Base-by-base conservation (phyloP, 1,140 invertebrate species). In the Xylocopa sonorina region DNA sequence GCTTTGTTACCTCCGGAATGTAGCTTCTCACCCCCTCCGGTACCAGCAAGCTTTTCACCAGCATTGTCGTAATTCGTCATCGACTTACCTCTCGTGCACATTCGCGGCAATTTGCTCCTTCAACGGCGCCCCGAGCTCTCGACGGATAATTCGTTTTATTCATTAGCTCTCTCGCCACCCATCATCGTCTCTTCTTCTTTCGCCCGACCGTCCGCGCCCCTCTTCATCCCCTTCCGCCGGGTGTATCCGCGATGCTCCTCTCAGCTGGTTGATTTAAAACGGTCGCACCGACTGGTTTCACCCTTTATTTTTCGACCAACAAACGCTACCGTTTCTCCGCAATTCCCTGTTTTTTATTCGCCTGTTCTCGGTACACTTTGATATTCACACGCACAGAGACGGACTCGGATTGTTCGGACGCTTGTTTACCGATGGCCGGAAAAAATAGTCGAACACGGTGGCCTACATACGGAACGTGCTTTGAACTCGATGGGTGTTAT, bases 381-480 rank as follows among this genome's bases (percentile, higher is more conserved):
- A 77, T 29, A 41, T 3, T 29, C 12, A 16, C 32, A 46, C 46
- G 60, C 29, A 16, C 5, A 16, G 41, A 58, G 57, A 68, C 53
- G 27, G 16, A 21, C 3, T n/a, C 5, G 63, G 55, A 50, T 60
- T 50, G 38, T 69, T 57, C 24, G 63, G 38, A 58, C 29, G 74
- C 16, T 69, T 77, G 43, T 77, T 77, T 77, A 71, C 66, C 29
- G 32, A 60, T 71, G n/a, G n/a, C 21, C 43, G 41, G 7, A 21
- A 38, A 58, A 34, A 50, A 60, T 77, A 77, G 41, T 58, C n/a
- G 53, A 38, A 21, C 53, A 18, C 29, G 63, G 9, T 66, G 53
- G 43, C 24, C 32, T 41, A 67, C 32, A 71, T 77, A 69, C 66
- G 9, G 16, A 41, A 5, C 29, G 48, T 12, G 4, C 9, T 38